Conservation (phyloP, 2,888 invertebrate species). For the Parthenolecanium corni region DNA sequence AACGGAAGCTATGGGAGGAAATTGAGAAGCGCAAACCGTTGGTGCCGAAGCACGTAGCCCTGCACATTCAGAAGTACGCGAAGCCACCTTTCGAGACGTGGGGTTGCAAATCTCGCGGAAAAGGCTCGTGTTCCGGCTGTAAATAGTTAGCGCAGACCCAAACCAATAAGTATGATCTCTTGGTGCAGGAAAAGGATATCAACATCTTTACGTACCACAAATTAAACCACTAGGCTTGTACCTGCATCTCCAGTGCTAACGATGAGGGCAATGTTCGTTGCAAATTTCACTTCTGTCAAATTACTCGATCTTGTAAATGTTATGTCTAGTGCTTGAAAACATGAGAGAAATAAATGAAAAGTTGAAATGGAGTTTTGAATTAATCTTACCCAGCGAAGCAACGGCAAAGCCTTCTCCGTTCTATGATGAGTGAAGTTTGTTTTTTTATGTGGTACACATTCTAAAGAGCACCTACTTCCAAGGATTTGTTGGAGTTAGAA, state of each 20-base stretch:
- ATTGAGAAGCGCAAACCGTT: slow-evolving; percentile 21
- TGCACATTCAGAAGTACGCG: slow-evolving; percentile 20
- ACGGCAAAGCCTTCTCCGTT: too few species aligned
- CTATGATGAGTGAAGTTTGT: too few species aligned
- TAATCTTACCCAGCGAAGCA: too few species aligned
- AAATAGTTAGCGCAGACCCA: background rate
- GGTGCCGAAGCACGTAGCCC: slow-evolving; percentile 12
- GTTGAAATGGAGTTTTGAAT: too few species aligned
- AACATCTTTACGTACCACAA: background rate
- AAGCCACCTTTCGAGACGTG: slow-evolving; percentile 19
- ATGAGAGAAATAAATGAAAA: too few species aligned
- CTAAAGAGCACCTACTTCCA: too few species aligned
- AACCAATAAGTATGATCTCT: background rate
- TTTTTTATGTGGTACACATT: too few species aligned
- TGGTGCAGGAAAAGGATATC: background rate
- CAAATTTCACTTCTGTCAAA: slow-evolving; percentile 11
- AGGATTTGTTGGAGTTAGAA: too few species aligned
- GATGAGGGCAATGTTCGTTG: background rate
- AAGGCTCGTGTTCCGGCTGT: slow-evolving; percentile 21
- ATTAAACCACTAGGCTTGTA: background rate
- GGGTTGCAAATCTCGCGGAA: slow-evolving; percentile 12
- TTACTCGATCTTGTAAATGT: slow-evolving; percentile 11
- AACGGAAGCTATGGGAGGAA: slow-evolving; percentile 21
- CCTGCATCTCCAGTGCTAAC: background rate
- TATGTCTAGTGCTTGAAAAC: slow-evolving; percentile 37